These are phyloP conservation scores for Cydia strobilella DNA, from an alignment of 1,140 invertebrate species.

Conservation along the genomic window DNA sequence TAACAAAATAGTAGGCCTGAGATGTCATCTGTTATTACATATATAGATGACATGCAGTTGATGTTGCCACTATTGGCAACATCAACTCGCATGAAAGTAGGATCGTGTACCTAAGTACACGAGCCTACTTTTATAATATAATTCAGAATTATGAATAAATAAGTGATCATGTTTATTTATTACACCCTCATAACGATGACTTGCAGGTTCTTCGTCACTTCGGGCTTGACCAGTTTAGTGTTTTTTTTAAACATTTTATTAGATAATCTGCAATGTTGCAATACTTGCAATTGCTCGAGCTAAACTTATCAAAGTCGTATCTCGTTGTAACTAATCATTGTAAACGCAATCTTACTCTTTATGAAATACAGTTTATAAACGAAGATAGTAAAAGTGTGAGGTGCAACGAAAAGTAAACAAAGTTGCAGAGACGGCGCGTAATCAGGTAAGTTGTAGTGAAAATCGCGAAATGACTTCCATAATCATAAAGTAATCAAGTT, in stretches of 20 bases:
- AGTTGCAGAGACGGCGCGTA: background rate
- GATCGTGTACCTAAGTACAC: too few relatives aligned
- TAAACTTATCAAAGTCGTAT: background rate
- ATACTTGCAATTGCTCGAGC: constrained; percentile 13
- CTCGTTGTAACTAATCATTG: background rate
- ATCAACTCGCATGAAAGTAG: too few relatives aligned
- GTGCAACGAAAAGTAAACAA: background rate
- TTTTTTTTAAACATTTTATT: constrained; percentile 8
- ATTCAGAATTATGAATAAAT: background rate
- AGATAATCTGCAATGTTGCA: constrained; percentile 29
- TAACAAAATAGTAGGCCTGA: too few relatives aligned
- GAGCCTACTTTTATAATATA: constrained; percentile 3
- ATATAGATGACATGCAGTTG: too few relatives aligned
- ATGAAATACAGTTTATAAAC: background rate
- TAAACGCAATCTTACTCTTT: background rate
- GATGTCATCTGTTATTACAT: too few relatives aligned
- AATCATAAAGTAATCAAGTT: constrained; percentile 22
- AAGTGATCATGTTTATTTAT: background rate
- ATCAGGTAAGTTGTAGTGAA: constrained; percentile 19
- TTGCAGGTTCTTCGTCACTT: background rate
- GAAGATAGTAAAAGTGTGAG: background rate
- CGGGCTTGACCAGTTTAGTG: background rate
- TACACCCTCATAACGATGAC: constrained; percentile 13
- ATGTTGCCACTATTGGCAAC: too few relatives aligned
- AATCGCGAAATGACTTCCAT: constrained; percentile 20